phyloP scores from a whole-genome alignment of 2,797 vertebrate species.

The Silurus aristotelis region DNA sequence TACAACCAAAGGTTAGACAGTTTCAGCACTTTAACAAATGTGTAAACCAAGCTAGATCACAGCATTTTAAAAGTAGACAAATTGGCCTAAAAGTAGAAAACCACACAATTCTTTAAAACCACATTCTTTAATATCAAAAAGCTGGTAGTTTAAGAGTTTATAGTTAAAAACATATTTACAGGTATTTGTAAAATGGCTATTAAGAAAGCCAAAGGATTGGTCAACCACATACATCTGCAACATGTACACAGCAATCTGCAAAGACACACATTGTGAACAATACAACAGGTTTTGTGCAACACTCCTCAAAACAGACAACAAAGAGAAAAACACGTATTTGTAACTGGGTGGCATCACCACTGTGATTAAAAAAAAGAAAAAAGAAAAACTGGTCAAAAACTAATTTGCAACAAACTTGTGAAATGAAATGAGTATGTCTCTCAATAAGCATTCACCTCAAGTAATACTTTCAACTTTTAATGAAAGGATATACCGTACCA shows the following conservation, averaged over 20 bases:
- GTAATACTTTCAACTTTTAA: conserved; percentile 28
- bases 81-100: background rate
- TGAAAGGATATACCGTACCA: background rate
- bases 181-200: conserved; percentile 10
- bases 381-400: conserved; percentile 5
- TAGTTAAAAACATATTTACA: conserved; percentile 47
- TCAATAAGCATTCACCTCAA: background rate
- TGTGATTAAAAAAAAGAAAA: background rate
- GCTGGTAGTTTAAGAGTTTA: background rate
- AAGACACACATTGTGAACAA: conserved; percentile 24
- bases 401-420: background rate
- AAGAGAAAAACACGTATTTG: conserved; percentile 7
- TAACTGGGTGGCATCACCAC: conserved; percentile 12
- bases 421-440: conserved; percentile 9
- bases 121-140: background rate
- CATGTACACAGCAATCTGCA: background rate
- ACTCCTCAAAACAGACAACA: background rate
- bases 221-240: background rate
- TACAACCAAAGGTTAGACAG: conserved; percentile 1
- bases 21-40: background rate
- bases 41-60: background rate
- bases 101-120: background rate
- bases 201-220: background rate
- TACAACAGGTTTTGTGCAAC: conserved; percentile 25
- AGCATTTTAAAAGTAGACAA: background rate